phyloP scores from a whole-genome alignment of 2,888 invertebrate species.

The Pheosia gnoma region DNA sequence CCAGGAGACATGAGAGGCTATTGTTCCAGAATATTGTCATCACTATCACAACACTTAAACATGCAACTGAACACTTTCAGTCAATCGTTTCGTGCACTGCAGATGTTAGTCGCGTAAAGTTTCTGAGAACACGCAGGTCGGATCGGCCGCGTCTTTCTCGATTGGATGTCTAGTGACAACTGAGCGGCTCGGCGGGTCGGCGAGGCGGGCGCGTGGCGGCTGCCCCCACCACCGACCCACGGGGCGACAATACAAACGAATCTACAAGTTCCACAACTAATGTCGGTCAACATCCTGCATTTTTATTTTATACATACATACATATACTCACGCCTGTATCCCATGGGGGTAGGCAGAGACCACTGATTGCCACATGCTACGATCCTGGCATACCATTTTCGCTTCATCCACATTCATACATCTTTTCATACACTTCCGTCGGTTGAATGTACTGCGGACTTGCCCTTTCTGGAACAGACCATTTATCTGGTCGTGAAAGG shows the following conservation, averaged over 20 bases:
- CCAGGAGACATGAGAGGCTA: conserved; percentile 72
- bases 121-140: conserved; percentile 78
- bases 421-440: no score
- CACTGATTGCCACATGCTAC: no score
- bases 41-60: conserved; percentile 73
- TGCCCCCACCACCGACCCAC: conserved; percentile 43
- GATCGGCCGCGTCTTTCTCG: conserved; percentile 79
- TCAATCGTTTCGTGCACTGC: conserved; percentile 64
- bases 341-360: no score
- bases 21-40: conserved; percentile 76
- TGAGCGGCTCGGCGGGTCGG: conserved; percentile 39
- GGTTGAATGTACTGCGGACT: no score
- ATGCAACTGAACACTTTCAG: conserved; percentile 77
- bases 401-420: no score
- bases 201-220: conserved; percentile 55
- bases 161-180: conserved; percentile 75
- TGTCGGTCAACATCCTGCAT: conserved; percentile 48
- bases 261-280: conserved; percentile 42
- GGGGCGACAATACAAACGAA: conserved; percentile 40
- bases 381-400: no score
- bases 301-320: no score
- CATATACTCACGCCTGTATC: no score
- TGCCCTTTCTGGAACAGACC: no score
- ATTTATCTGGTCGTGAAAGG: no score
- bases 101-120: conserved; percentile 80